Evolutionary conservation across 2,113 vertebrate genomes (phyloP).

Genomic region (Prunella himalayana): DNA sequence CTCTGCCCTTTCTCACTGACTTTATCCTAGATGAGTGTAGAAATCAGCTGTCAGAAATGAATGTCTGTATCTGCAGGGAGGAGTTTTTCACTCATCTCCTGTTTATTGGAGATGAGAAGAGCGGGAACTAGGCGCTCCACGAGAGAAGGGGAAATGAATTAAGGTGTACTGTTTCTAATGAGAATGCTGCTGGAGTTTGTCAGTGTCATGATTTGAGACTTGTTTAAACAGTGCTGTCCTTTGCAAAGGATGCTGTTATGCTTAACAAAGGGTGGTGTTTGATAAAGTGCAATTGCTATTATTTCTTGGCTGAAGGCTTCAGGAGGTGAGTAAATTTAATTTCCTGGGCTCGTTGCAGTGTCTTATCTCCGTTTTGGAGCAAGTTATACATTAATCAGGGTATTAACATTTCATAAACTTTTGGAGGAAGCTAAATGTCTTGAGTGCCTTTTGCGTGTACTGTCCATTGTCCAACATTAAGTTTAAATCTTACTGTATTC

Average conservation of each 20-base stretch:
- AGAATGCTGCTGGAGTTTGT: slow-evolving; percentile 34
- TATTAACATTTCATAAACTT: slow-evolving; percentile 22
- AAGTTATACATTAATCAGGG: background rate
- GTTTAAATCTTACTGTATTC: slow-evolving; percentile 16
- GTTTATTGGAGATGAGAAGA: slow-evolving; percentile 2
- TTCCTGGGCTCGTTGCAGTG: background rate
- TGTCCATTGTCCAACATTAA: background rate
- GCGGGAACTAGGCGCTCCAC: background rate
- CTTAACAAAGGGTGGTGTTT: background rate
- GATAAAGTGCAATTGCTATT: background rate
- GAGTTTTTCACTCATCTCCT: slow-evolving; percentile 23
- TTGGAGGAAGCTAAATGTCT: background rate
- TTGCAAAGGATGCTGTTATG: background rate
- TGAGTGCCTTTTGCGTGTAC: background rate
- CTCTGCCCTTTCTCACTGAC: background rate
- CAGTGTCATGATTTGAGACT: background rate
- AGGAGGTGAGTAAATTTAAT: slow-evolving; percentile 23
- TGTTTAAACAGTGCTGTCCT: slow-evolving; percentile 29
- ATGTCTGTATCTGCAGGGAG: background rate
- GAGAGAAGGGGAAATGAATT: background rate
- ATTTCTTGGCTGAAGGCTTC: background rate
- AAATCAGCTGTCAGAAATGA: background rate
- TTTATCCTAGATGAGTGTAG: background rate
- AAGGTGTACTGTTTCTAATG: slow-evolving; percentile 1
- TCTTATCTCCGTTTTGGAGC: slow-evolving; percentile 27